Percentiles rank a stretch among this genome's conserved stretches.
Conservation (phyloP, 1,140 invertebrate genomes). For the Bombyx mori region DNA sequence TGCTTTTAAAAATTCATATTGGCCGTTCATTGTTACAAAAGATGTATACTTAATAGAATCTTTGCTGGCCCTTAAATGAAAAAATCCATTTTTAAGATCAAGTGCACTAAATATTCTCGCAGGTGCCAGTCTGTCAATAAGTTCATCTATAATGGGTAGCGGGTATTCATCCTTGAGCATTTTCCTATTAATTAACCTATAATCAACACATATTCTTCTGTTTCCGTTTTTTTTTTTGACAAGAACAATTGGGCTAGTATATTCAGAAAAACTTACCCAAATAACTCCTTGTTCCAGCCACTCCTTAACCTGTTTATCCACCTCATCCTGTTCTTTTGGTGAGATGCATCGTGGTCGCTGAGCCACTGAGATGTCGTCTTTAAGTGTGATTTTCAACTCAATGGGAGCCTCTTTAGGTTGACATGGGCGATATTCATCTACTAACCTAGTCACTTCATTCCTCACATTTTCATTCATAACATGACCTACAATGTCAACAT, state of each 20-base stretch:
- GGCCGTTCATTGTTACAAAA: too few species aligned
- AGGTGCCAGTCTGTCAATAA: too few species aligned
- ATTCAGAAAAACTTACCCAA: not conserved
- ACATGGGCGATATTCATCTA: slow-evolving; percentile 8
- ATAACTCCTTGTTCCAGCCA: not conserved
- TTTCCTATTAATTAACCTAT: too few species aligned
- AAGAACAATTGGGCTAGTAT: not conserved
- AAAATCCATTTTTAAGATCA: too few species aligned
- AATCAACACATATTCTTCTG: too few species aligned
- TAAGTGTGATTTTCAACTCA: slow-evolving; percentile 19
- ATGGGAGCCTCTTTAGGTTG: slow-evolving; percentile 11
- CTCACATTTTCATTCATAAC: not conserved
- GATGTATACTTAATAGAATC: too few species aligned
- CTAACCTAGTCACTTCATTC: not conserved
- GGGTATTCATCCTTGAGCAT: too few species aligned
- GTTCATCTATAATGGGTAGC: too few species aligned
- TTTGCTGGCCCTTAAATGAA: too few species aligned
- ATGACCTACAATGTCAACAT: not conserved
- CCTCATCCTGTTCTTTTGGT: not conserved
- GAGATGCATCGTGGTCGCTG: slow-evolving; percentile 19
- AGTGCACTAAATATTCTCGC: too few species aligned
- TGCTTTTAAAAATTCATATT: too few species aligned
- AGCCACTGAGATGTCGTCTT: slow-evolving; percentile 22
- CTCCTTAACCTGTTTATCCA: slow-evolving; percentile 2
- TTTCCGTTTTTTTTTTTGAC: too few species aligned